Percentiles rank a stretch among this genome's conserved stretches.
phyloP scores from a whole-genome alignment of 2,113 vertebrate genomes.

The Campylomormyrus numenius region DNA sequence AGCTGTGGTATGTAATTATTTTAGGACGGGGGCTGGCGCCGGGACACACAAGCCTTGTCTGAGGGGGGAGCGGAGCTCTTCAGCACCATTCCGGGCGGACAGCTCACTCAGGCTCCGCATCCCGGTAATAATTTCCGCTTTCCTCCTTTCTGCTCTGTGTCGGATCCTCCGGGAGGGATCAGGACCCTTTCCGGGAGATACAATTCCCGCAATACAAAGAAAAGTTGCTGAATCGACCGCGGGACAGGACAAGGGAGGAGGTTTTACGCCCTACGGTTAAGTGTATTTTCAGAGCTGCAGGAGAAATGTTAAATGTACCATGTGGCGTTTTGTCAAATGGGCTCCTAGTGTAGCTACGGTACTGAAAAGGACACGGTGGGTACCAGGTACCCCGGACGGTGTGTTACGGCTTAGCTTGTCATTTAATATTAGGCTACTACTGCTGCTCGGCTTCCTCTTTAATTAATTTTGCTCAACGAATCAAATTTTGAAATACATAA shows the following conservation, averaged over 20 bases:
- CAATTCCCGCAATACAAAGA: background rate
- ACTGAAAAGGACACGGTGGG: background rate
- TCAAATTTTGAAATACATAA: background rate
- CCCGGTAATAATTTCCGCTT: background rate
- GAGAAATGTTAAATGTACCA: background rate
- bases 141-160: background rate
- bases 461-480: background rate
- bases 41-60: background rate
- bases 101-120: slow-evolving; percentile 50
- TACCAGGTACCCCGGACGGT: background rate
- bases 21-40: background rate
- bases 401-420: background rate
- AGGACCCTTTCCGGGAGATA: background rate
- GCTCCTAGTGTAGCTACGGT: background rate
- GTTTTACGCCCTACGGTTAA: background rate
- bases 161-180: background rate
- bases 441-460: background rate
- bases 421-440: background rate
- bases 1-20: background rate
- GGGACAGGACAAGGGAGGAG: background rate
- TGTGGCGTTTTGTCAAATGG: background rate
- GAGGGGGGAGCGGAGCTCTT: slow-evolving; percentile 54
- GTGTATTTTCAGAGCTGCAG: background rate
- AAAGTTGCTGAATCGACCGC: slow-evolving; percentile 14
- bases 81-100: slow-evolving; percentile 62